These are phyloP conservation scores for Cyprinella venusta DNA, from an alignment of 2,797 vertebrate genomes.

Conservation along the genomic window DNA sequence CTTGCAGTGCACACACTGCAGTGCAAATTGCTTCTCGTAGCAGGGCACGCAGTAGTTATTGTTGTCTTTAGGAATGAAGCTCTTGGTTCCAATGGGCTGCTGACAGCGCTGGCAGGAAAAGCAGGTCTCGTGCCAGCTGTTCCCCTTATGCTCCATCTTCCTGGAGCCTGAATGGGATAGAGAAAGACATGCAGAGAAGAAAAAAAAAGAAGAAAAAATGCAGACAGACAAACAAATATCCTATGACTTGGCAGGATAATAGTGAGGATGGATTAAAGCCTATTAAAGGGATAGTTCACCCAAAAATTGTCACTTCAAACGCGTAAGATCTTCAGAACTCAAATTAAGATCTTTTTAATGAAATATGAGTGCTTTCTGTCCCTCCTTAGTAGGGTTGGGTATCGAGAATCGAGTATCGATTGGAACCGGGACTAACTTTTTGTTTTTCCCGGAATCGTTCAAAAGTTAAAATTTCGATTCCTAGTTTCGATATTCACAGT, in stretches of 20 bases:
- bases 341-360: too few relatives aligned
- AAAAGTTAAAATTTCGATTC: too few relatives aligned
- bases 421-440: too few relatives aligned
- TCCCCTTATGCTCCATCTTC: conserved; percentile 95
- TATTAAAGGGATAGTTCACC: not conserved
- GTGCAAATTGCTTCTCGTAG: conserved; percentile 93
- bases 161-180: conserved; percentile 81
- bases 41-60: conserved; percentile 91
- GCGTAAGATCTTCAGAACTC: too few relatives aligned
- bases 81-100: conserved; percentile 91
- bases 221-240: not conserved
- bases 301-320: too few relatives aligned
- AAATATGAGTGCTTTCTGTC: too few relatives aligned
- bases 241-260: not conserved
- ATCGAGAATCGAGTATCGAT: too few relatives aligned
- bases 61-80: conserved; percentile 89
- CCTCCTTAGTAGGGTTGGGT: too few relatives aligned
- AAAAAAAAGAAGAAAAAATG: too few relatives aligned
- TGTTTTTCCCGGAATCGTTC: too few relatives aligned
- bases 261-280: not conserved
- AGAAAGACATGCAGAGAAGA: not conserved
- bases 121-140: conserved; percentile 94
- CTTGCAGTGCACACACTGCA: conserved; percentile 91
- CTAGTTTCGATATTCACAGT: too few relatives aligned
- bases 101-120: conserved; percentile 90